A percentile compares a stretch with the other conserved stretches of the same genome.
Conservation (phyloP, 1,140 invertebrate species). For the Ips typographus region DNA sequence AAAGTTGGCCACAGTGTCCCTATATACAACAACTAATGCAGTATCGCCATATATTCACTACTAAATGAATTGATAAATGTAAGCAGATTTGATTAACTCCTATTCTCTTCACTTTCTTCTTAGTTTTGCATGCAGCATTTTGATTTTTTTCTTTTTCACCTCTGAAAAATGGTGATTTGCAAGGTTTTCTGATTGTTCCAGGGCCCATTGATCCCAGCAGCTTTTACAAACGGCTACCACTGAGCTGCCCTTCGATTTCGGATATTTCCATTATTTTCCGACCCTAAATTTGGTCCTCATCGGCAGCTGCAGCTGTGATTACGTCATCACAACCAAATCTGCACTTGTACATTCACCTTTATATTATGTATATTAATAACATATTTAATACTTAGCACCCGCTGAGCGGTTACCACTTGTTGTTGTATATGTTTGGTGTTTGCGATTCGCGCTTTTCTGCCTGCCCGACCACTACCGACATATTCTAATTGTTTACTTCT, state of each 20-base stretch:
- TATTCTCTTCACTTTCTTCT: neutral
- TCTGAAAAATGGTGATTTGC: neutral
- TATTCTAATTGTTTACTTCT: slow-evolving; percentile 5
- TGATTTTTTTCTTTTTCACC: neutral
- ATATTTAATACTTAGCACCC: slow-evolving; percentile 49
- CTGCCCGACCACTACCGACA: slow-evolving; percentile 13
- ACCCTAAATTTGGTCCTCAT: slow-evolving; percentile 40
- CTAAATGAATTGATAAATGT: slow-evolving; percentile 16
- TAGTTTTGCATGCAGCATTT: neutral
- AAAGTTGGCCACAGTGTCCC: slow-evolving; percentile 25
- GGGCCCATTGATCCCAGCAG: slow-evolving; percentile 89
- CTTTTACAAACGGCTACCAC: slow-evolving; percentile 93
- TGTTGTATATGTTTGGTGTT: slow-evolving; percentile 54
- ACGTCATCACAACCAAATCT: slow-evolving; percentile 49
- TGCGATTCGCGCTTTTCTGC: slow-evolving; percentile 45
- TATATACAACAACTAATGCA: slow-evolving; percentile 27
- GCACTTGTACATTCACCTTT: slow-evolving; percentile 54
- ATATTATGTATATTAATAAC: slow-evolving; percentile 49
- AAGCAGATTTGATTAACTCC: neutral
- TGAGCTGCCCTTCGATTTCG: slow-evolving; percentile 57
- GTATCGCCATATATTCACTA: slow-evolving; percentile 26
- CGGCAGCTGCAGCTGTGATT: slow-evolving; percentile 51
- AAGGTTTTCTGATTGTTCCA: slow-evolving; percentile 55
- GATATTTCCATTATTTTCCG: slow-evolving; percentile 27
- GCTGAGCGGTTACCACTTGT: slow-evolving; percentile 52